Conservation (phyloP, 2,888 invertebrate species). For the Orthosia incerta region DNA sequence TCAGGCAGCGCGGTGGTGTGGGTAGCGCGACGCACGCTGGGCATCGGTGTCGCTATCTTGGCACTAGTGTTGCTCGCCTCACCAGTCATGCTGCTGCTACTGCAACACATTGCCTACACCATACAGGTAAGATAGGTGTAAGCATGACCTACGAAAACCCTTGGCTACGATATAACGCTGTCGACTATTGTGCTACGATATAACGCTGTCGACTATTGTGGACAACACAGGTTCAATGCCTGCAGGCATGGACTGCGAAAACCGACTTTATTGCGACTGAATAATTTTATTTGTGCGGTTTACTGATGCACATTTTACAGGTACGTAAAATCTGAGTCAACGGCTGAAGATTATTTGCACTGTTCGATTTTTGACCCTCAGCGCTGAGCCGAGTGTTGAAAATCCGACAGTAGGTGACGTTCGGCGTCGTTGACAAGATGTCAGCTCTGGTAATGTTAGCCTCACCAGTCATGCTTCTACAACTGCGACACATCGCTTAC, state of each 20-base stretch:
- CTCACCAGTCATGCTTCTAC: conserved; percentile 88
- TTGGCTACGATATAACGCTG: background rate
- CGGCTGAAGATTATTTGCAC: background rate
- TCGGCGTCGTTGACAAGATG: too few relatives aligned
- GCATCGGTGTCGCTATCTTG: conserved; percentile 83
- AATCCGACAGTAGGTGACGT: background rate
- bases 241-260: too few relatives aligned
- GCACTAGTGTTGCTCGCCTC: conserved; percentile 87
- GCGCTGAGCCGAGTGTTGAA: background rate
- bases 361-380: background rate
- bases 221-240: too few relatives aligned
- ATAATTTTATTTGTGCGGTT: too few relatives aligned
- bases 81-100: conserved; percentile 89
- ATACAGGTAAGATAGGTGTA: conserved; percentile 85
- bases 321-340: background rate
- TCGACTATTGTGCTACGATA: background rate
- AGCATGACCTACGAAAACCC: background rate
- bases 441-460: conserved; percentile 87
- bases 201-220: too few relatives aligned
- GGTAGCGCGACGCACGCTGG: conserved; percentile 82
- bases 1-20: conserved; percentile 87
- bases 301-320: background rate
- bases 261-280: too few relatives aligned
- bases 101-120: conserved; percentile 89
- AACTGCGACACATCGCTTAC: conserved; percentile 88